Evolutionary conservation across 2,888 invertebrate genomes (phyloP).

Genomic region (Plebejus melissa): DNA sequence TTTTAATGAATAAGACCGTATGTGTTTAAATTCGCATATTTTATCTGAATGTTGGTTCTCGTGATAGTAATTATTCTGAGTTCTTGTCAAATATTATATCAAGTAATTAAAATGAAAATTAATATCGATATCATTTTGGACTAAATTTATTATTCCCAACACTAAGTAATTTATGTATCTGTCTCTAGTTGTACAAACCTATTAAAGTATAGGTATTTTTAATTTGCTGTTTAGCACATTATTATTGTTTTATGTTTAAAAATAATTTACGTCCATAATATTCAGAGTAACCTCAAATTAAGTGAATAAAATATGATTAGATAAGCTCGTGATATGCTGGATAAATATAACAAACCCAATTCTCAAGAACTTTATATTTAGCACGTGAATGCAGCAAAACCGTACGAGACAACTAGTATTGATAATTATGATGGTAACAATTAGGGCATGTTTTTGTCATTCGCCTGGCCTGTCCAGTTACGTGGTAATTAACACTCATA

Average conservation of each 20-base stretch:
- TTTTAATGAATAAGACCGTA: no score
- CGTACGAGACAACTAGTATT: slow-evolving; percentile 38
- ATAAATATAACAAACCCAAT: no score
- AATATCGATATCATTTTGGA: neutral
- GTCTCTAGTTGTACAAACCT: neutral
- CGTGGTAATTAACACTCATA: slow-evolving; percentile 53
- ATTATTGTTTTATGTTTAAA: no score
- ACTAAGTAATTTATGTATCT: neutral
- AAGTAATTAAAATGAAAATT: neutral
- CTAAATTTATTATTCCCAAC: neutral
- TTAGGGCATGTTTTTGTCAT: slow-evolving; percentile 60
- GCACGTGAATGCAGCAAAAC: neutral
- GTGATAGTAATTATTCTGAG: neutral
- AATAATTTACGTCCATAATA: no score
- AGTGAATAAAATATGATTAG: neutral
- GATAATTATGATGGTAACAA: slow-evolving; percentile 54
- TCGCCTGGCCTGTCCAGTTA: slow-evolving; percentile 47
- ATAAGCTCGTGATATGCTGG: no score
- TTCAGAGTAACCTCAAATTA: no score
- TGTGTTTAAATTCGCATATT: no score
- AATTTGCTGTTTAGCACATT: no score
- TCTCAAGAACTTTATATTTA: no score
- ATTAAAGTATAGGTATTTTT: no score
- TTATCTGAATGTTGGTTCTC: neutral
- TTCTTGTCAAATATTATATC: neutral